A percentile compares a stretch with the other conserved stretches of the same genome.
Conservation (phyloP, 2,888 invertebrate genomes). For the Scotopteryx bipunctaria region DNA sequence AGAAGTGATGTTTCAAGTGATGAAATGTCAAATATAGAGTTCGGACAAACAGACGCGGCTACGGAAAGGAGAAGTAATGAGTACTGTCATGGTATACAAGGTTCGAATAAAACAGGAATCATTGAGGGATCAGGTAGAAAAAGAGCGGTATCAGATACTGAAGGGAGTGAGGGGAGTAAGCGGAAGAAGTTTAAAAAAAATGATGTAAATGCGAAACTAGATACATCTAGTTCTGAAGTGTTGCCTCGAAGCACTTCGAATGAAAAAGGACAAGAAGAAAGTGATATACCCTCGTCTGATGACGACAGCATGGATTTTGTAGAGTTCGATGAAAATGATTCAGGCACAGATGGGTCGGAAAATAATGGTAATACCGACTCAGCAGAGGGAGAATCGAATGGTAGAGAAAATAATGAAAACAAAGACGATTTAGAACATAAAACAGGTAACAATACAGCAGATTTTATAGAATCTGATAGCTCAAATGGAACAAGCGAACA, state of each 20-base stretch:
- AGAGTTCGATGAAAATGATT: background rate
- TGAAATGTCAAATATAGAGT: background rate
- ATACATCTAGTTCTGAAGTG: background rate
- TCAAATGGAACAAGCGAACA: too few relatives aligned
- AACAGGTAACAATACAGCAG: too few relatives aligned
- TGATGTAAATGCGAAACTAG: background rate
- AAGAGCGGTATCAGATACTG: background rate
- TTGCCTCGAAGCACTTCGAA: background rate
- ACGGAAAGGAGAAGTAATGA: too few relatives aligned
- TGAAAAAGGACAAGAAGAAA: background rate
- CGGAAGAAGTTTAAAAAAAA: slow-evolving; percentile 3
- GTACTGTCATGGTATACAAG: too few relatives aligned
- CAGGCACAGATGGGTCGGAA: too few relatives aligned
- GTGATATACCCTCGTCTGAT: background rate
- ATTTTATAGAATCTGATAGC: too few relatives aligned
- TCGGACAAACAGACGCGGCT: background rate
- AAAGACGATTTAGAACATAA: too few relatives aligned
- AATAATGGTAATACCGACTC: too few relatives aligned
- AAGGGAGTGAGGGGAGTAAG: background rate
- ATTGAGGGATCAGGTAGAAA: background rate
- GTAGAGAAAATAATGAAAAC: too few relatives aligned
- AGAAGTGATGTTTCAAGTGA: background rate
- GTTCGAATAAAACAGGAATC: background rate
- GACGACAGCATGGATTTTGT: background rate
- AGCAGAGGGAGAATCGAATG: too few relatives aligned